These are phyloP conservation scores for Nylanderia fulva DNA, from an alignment of 1,140 invertebrate species.

Conservation along the genomic window DNA sequence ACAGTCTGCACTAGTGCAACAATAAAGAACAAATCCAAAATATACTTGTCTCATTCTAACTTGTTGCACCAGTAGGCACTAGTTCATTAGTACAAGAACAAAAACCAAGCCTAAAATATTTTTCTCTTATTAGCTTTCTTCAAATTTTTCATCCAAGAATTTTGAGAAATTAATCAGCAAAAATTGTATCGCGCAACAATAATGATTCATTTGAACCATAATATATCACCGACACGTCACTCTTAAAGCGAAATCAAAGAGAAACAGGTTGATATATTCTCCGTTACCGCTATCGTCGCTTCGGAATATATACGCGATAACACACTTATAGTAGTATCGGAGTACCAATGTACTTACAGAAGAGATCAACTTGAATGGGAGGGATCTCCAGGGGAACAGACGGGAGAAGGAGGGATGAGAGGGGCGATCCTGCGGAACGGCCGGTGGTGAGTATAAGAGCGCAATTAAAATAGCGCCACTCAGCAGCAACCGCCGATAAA, in stretches of 20 bases:
- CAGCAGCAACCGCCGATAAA: conserved; percentile 85
- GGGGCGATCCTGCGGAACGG: conserved; percentile 68
- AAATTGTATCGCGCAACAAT: background rate
- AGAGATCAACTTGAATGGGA: conserved; percentile 22
- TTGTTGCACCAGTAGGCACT: too few relatives aligned
- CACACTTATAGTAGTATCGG: conserved; percentile 42
- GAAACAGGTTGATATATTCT: background rate
- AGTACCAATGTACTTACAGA: conserved; percentile 14
- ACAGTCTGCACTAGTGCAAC: too few relatives aligned
- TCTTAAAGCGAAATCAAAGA: background rate
- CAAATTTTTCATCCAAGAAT: background rate
- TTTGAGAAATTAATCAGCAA: background rate
- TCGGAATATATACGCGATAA: conserved; percentile 76
- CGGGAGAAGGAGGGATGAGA: background rate
- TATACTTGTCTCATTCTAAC: too few relatives aligned
- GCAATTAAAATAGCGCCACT: conserved; percentile 86
- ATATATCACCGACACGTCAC: too few relatives aligned
- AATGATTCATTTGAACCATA: too few relatives aligned
- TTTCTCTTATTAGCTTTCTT: background rate
- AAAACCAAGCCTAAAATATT: too few relatives aligned
- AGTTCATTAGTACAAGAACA: too few relatives aligned
- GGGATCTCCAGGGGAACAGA: background rate
- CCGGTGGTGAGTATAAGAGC: conserved; percentile 81
- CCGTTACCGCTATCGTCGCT: background rate
- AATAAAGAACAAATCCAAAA: too few relatives aligned